Conservation (phyloP, 92 coral and sea anemone genomes). For the Actinostola sp. region DNA sequence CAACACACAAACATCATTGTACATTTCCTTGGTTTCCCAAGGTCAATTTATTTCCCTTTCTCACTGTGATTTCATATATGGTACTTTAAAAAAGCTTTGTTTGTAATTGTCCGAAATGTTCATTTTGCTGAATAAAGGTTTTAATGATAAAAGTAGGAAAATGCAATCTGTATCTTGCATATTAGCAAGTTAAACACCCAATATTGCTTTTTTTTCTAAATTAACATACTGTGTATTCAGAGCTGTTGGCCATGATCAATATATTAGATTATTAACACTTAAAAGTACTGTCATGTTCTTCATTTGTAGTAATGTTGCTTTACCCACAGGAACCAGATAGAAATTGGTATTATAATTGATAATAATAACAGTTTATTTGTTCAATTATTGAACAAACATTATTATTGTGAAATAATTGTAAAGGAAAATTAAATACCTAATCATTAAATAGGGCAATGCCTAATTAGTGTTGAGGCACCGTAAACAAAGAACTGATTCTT, state of each 20-base stretch:
- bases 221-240: no score
- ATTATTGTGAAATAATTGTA: constrained; percentile 1
- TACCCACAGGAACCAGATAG: no score
- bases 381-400: constrained; percentile 9
- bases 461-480: background rate
- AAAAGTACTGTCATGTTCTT: no score
- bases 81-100: constrained; percentile 23
- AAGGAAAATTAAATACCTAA: constrained; percentile 20
- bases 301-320: no score
- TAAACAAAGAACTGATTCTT: no score
- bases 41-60: constrained; percentile 35
- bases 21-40: constrained; percentile 28
- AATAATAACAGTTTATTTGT: background rate
- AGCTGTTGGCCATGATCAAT: no score
- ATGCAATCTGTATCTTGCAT: no score
- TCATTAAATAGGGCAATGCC: constrained; percentile 36
- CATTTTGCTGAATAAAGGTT: constrained; percentile 20
- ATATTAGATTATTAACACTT: no score
- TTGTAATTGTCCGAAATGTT: constrained; percentile 22
- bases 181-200: no score
- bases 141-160: no score
- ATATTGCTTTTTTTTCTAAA: no score
- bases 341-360: background rate
- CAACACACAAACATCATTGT: no score
- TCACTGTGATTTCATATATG: constrained; percentile 18